Evolutionary conservation across 2,888 invertebrate species (phyloP), one percentile per base, ranked within the genome.

Genomic region (Ptychoptera albimana): DNA sequence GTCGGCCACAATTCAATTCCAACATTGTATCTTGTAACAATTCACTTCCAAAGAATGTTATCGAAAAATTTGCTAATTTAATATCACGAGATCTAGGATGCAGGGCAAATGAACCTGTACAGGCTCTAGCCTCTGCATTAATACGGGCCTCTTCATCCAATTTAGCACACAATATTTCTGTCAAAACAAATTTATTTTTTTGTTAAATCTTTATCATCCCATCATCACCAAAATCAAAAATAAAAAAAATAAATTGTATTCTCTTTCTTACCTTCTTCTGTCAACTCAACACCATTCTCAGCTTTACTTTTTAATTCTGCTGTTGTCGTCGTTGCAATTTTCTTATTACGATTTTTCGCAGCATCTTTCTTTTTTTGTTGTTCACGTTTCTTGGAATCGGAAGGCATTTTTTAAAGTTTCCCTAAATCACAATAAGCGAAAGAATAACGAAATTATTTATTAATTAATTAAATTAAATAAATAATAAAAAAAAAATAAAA

Each of bases 1-100:
- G 76, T 51, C 96, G 74, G 0, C 97, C 96, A 64, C 92, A 92
- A 70, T 97, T 99, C 66, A 99, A 75, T 69, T 98, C 98, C 30
- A 98, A 72, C 65, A 87, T 78, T 2, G 97, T 93, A 63, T 99
- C 98, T 59, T 86, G 86, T 44, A 99, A 74, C 53, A 99, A 73
- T 68, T 98, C 98, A 56, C 83, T 81, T 48, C 98, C 98, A 60
- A 97, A 96, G 70, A 98, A 99, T 39, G 94, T 96, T 54, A 99
- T 88, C 32, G 96, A 92, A 61, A 97, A 85, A 61, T 86, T 92
- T 48, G 84, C 87, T 50, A 98, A 88, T 69, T 98, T 98, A 44
- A 98, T 74, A 64, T 99, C 98, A 53, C 97, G 75, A 46, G 94
- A 91, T 53, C 92, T 83, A 3, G 91, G 89, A 67, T 99, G 96